Conservation (phyloP, 2,797 vertebrate species). For the Garrulus glandarius region DNA sequence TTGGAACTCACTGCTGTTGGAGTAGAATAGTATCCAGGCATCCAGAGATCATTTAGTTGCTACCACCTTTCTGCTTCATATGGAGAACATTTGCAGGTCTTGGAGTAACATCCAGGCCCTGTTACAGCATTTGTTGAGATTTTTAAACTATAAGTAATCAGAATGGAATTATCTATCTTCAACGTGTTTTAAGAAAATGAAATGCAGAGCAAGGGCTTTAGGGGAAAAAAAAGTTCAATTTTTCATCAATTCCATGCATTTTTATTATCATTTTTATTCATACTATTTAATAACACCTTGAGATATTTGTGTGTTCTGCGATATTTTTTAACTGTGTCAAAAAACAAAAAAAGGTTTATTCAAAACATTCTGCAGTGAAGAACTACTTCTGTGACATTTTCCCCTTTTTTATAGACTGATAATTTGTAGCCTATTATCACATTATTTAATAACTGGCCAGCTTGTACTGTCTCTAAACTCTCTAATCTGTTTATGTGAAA, state of each 20-base stretch:
- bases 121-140: neutral
- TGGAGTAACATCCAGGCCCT: neutral
- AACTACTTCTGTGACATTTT: neutral
- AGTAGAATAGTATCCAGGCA: neutral
- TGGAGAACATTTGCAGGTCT: neutral
- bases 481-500: neutral
- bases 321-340: neutral
- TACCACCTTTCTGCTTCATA: neutral
- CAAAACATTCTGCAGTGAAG: neutral
- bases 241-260: neutral
- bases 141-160: neutral
- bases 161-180: neutral
- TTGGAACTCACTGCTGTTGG: neutral
- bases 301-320: neutral
- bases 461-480: neutral
- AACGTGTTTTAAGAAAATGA: neutral
- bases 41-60: neutral
- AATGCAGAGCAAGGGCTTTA: neutral
- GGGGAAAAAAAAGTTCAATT: accelerated
- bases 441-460: neutral
- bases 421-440: neutral
- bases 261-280: neutral
- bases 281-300: neutral
- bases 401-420: neutral
- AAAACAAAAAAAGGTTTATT: neutral